These are phyloP conservation scores for Tympanuchus pallidicinctus DNA, from an alignment of 2,113 vertebrate species.

Conservation along the genomic window DNA sequence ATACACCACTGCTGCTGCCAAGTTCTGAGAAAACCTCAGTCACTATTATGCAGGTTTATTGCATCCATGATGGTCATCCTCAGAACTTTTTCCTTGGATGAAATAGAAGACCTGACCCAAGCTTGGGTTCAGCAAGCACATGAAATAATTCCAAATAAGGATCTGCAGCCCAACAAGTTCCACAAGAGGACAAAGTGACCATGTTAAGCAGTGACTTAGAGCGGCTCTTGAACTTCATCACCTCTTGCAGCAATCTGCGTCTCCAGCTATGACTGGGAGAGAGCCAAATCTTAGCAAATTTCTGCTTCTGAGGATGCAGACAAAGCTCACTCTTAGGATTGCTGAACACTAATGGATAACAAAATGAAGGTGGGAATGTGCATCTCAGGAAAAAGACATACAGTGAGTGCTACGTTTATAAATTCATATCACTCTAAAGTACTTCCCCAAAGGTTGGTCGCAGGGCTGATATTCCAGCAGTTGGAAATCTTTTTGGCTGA, in stretches of 20 bases:
- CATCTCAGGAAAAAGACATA: neutral
- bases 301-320: neutral
- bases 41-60: conserved; percentile 45
- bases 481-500: neutral
- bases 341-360: neutral
- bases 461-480: neutral
- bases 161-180: neutral
- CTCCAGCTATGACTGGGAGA: neutral
- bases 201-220: conserved; percentile 3
- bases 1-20: neutral
- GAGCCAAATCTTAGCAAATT: neutral
- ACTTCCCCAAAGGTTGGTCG: neutral
- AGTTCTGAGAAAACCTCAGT: neutral
- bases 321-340: neutral
- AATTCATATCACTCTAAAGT: neutral
- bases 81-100: conserved; percentile 53
- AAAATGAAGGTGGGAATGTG: neutral
- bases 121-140: neutral
- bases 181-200: neutral
- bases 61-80: conserved; percentile 25
- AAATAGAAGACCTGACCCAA: conserved; percentile 29
- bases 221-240: neutral
- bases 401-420: neutral
- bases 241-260: neutral
- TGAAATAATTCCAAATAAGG: conserved; percentile 68